A percentile compares a stretch with the other conserved stretches of the same genome.
Conservation (phyloP, 2,888 invertebrate genomes). For the Drosophila percnosoma region DNA sequence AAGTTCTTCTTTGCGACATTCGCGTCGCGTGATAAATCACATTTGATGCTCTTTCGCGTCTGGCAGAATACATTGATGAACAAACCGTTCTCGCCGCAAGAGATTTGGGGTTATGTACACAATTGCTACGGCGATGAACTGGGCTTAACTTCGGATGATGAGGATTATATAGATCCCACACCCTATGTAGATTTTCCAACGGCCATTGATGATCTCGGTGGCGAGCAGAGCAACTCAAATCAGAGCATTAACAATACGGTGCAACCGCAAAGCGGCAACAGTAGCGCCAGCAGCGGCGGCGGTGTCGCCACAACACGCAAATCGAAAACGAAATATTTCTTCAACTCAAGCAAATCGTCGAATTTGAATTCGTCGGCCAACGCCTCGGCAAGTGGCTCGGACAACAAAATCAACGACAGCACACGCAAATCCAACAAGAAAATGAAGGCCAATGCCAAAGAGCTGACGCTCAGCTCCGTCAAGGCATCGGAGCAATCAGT, state of each 20-base stretch:
- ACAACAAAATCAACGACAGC: slow-evolving; percentile 75
- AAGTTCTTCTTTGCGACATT: slow-evolving; percentile 98
- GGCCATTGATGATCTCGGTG: slow-evolving; percentile 70
- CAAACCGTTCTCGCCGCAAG: slow-evolving; percentile 92
- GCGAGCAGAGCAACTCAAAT: slow-evolving; percentile 58
- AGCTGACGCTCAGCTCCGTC: slow-evolving; percentile 78
- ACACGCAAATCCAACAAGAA: slow-evolving; percentile 70
- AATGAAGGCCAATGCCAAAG: slow-evolving; percentile 82
- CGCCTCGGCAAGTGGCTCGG: slow-evolving; percentile 80
- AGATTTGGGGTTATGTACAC: slow-evolving; percentile 97
- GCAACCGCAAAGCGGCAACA: slow-evolving; percentile 67
- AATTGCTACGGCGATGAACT: slow-evolving; percentile 97
- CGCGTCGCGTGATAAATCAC: slow-evolving; percentile 96
- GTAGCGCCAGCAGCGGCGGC: slow-evolving; percentile 76
- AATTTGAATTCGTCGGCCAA: slow-evolving; percentile 71
- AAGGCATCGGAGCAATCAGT: slow-evolving; percentile 76
- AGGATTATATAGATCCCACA: slow-evolving; percentile 90
- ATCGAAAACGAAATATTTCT: slow-evolving; percentile 75
- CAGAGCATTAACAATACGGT: slow-evolving; percentile 41
- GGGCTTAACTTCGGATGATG: slow-evolving; percentile 96
- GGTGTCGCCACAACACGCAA: slow-evolving; percentile 60
- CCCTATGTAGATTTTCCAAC: slow-evolving; percentile 74
- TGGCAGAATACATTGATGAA: slow-evolving; percentile 98
- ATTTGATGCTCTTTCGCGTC: slow-evolving; percentile 96
- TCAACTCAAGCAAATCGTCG: slow-evolving; percentile 72